These are phyloP conservation scores for Brachionus sp. DNA, from an alignment of 1,140 invertebrate genomes.

Conservation along the genomic window DNA sequence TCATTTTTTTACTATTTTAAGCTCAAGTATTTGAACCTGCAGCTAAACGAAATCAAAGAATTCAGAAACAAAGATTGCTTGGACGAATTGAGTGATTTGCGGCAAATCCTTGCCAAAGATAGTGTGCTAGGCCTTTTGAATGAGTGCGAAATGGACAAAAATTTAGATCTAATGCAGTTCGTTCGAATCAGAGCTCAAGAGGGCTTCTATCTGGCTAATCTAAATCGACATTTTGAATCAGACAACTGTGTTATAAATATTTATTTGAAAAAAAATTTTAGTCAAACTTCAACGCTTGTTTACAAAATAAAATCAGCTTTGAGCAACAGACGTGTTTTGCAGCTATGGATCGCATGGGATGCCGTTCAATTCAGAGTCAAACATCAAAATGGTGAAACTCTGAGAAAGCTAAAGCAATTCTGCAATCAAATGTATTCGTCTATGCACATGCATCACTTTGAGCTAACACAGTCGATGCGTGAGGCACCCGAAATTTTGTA, in stretches of 20 bases:
- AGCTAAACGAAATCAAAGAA: not conserved
- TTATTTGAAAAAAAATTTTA: conserved; percentile 35
- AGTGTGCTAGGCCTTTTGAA: not conserved
- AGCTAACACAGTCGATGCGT: not conserved
- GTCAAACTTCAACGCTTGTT: not conserved
- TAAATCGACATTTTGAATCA: not conserved
- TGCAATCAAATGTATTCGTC: not conserved
- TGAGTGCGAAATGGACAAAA: not conserved
- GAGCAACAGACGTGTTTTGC: not conserved
- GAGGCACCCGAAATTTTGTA: conserved; percentile 24
- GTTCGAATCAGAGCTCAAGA: not conserved
- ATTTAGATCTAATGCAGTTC: not conserved
- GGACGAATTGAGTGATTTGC: not conserved
- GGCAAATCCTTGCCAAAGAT: not conserved
- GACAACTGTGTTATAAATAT: not conserved
- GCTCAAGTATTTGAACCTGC: not conserved
- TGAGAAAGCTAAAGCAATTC: not conserved
- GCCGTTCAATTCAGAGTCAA: conserved; percentile 1
- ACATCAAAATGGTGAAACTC: not conserved
- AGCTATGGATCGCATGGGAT: not conserved
- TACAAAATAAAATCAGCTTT: conserved; percentile 3
- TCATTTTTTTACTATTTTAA: not conserved
- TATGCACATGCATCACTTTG: not conserved
- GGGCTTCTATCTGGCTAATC: not conserved
- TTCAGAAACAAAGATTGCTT: not conserved